These are phyloP conservation scores for Platycnemis pennipes DNA, from an alignment of 2,888 invertebrate genomes.

Conservation along the genomic window DNA sequence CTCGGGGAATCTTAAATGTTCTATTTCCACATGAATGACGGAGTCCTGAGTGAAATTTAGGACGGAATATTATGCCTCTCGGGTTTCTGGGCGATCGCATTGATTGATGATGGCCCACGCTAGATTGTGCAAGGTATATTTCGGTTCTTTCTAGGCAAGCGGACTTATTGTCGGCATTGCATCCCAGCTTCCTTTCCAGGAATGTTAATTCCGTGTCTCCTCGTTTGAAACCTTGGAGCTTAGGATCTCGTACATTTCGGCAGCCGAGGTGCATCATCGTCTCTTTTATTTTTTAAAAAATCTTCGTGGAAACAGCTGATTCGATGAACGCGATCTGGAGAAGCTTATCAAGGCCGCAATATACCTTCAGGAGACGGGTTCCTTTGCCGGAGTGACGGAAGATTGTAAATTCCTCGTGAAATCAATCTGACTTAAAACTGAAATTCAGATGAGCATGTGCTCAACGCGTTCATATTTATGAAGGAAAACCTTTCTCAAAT, in stretches of 20 bases:
- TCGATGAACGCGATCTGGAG: not conserved
- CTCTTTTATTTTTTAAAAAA: not conserved
- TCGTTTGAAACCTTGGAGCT: not conserved
- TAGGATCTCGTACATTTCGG: not conserved
- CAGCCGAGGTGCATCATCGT: not conserved
- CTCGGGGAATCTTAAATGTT: not conserved
- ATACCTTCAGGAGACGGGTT: not conserved
- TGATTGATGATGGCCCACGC: not conserved
- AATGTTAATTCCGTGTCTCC: not conserved
- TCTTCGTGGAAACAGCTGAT: not conserved
- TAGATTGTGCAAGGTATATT: no score
- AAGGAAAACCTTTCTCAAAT: no score
- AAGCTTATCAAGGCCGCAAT: not conserved
- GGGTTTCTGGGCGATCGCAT: not conserved
- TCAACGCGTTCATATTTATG: no score
- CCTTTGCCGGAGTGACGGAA: not conserved
- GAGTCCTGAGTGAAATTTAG: not conserved
- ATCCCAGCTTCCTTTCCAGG: not conserved
- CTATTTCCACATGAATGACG: not conserved
- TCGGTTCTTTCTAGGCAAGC: no score
- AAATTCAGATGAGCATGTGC: no score
- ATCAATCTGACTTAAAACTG: no score
- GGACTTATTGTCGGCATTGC: not conserved
- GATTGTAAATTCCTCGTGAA: no score
- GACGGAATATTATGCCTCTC: not conserved